phyloP scores from a whole-genome alignment of 2,113 vertebrate species.

The Gnathonemus longibarbis region DNA sequence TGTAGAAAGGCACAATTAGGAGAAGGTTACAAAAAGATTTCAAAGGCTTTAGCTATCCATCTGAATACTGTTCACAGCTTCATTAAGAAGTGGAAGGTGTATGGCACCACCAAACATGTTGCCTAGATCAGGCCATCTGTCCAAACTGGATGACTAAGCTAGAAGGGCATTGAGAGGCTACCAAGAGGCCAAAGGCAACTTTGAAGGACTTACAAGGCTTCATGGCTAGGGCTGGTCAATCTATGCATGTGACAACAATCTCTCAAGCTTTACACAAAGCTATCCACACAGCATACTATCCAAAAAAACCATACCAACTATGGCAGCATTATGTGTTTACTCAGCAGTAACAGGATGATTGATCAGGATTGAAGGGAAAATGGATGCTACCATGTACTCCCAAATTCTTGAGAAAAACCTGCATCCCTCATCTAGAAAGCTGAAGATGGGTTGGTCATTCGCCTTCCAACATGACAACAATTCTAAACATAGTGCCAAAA shows the following conservation, averaged over 20 bases:
- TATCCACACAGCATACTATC: neutral
- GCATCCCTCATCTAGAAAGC: too few species aligned
- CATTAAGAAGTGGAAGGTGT: neutral
- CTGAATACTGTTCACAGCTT: neutral
- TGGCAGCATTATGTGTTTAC: neutral
- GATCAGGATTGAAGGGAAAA: neutral
- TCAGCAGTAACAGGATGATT: neutral
- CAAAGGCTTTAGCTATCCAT: too few species aligned
- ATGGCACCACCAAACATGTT: neutral
- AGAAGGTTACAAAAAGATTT: too few species aligned
- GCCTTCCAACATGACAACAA: neutral
- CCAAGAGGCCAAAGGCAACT: neutral
- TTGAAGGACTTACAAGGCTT: neutral
- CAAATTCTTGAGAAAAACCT: neutral
- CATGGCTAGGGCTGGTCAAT: neutral
- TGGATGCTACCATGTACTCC: neutral
- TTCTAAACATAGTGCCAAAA: neutral
- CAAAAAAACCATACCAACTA: neutral
- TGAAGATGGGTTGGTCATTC: too few species aligned
- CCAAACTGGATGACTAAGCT: neutral
- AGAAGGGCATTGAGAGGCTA: neutral
- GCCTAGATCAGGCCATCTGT: neutral
- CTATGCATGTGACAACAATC: neutral
- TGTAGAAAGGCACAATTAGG: too few species aligned
- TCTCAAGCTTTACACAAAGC: neutral